phyloP scores from a whole-genome alignment of 2,113 vertebrate genomes.

The Jaculus jaculus region DNA sequence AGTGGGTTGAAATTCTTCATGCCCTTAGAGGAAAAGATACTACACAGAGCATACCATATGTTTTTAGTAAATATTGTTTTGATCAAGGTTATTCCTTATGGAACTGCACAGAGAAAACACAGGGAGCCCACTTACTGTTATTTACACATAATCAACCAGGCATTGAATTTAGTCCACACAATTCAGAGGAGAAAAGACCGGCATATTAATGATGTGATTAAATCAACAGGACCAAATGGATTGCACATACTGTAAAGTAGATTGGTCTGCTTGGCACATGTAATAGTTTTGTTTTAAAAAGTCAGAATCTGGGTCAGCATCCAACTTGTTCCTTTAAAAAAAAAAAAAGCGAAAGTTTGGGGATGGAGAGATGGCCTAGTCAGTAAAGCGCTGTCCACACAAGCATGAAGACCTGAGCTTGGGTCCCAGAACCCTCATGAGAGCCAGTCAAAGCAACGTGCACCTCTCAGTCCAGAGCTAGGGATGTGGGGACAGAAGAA shows the following conservation, averaged over 20 bases:
- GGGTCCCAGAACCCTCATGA: too few relatives aligned
- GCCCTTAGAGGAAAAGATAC: background rate
- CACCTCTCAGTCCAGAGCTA: too few relatives aligned
- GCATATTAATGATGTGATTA: background rate
- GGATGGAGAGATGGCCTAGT: background rate
- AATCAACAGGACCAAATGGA: conserved; percentile 9
- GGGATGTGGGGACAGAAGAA: too few relatives aligned
- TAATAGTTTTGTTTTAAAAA: background rate
- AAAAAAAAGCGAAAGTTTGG: background rate
- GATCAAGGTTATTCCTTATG: background rate
- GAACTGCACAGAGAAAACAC: background rate
- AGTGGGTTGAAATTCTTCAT: background rate
- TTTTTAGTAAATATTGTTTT: background rate
- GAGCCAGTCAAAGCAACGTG: too few relatives aligned
- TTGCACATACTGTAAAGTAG: background rate
- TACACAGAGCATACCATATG: background rate
- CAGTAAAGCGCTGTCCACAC: too few relatives aligned
- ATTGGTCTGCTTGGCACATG: background rate
- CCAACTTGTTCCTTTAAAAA: background rate
- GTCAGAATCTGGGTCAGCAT: background rate
- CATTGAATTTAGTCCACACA: background rate
- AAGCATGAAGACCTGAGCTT: background rate
- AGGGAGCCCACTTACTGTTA: background rate
- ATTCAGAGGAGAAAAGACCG: background rate
- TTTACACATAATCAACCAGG: background rate